Evolutionary conservation across 2,888 invertebrate species (phyloP).

Genomic region (Altica lythri): DNA sequence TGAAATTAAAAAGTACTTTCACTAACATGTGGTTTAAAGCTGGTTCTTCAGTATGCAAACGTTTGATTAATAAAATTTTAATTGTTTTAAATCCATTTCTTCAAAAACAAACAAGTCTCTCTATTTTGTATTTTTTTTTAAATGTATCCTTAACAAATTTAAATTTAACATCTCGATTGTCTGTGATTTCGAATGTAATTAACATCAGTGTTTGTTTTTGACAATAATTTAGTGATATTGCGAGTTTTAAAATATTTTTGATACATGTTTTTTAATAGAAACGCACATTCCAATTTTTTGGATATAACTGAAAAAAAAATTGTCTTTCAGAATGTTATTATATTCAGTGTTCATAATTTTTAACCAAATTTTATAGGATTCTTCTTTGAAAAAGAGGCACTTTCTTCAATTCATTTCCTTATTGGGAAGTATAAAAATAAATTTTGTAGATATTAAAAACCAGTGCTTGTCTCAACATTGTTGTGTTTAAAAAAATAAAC

Average conservation of each 20-base stretch:
- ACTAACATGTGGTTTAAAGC: too few species aligned
- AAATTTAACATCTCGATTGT: slow-evolving; percentile 41
- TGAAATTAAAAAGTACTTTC: not conserved
- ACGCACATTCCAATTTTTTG: slow-evolving; percentile 39
- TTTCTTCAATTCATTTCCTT: slow-evolving; percentile 16
- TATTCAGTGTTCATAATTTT: slow-evolving; percentile 32
- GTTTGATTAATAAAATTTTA: slow-evolving; percentile 12
- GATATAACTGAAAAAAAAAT: slow-evolving; percentile 29
- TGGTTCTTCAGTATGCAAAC: too few species aligned
- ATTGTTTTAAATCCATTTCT: slow-evolving; percentile 16
- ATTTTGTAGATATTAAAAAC: too few species aligned
- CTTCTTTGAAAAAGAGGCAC: too few species aligned
- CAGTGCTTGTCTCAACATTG: too few species aligned
- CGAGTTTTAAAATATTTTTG: slow-evolving; percentile 39
- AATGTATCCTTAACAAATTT: slow-evolving; percentile 22
- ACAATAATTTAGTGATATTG: slow-evolving; percentile 40
- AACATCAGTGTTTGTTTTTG: slow-evolving; percentile 36
- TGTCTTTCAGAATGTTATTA: slow-evolving; percentile 44
- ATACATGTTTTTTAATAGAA: slow-evolving; percentile 30
- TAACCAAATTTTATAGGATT: too few species aligned
- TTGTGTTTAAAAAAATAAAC: too few species aligned
- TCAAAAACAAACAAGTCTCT: slow-evolving; percentile 28
- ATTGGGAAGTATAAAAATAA: too few species aligned
- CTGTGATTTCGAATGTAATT: slow-evolving; percentile 49
- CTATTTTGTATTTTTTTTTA: slow-evolving; percentile 32